Evolutionary conservation across 2,888 invertebrate genomes (phyloP).

Genomic region (Aleiodes testaceus): DNA sequence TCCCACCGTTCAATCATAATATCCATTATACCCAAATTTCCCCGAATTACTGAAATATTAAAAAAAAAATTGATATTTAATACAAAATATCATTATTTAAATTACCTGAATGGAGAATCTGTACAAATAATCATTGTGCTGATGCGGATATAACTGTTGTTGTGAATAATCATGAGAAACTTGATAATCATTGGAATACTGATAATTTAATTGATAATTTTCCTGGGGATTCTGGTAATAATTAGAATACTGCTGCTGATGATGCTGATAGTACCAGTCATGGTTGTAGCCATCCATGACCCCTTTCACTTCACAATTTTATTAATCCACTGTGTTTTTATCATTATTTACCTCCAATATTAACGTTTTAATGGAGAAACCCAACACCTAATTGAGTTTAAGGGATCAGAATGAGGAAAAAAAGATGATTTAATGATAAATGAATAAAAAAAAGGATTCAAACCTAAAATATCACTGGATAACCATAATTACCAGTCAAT

Average conservation of each 20-base stretch:
- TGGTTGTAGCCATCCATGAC: conserved; percentile 67
- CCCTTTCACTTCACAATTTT: conserved; percentile 38
- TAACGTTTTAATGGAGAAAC: too few species aligned
- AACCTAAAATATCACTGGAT: conserved; percentile 39
- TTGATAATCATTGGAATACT: conserved; percentile 45
- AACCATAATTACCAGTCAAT: conserved; percentile 45
- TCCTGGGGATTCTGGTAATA: conserved; percentile 56
- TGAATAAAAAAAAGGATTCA: not conserved
- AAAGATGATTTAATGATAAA: not conserved
- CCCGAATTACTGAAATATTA: not conserved
- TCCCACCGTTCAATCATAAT: too few species aligned
- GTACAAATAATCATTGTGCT: conserved; percentile 70
- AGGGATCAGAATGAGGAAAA: conserved; percentile 2
- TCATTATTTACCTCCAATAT: conserved; percentile 32
- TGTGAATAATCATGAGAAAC: conserved; percentile 55
- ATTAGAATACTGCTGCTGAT: conserved; percentile 57
- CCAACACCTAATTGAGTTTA: conserved; percentile 22
- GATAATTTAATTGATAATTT: conserved; percentile 51
- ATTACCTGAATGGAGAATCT: conserved; percentile 71
- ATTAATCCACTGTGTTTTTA: conserved; percentile 4
- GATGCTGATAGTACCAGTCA: conserved; percentile 64
- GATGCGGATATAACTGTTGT: conserved; percentile 63
- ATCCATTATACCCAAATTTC: too few species aligned
- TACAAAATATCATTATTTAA: too few species aligned
- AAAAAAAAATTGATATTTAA: too few species aligned